Base-by-base conservation (phyloP, 2,113 vertebrate genomes). In the Limanda limanda region DNA sequence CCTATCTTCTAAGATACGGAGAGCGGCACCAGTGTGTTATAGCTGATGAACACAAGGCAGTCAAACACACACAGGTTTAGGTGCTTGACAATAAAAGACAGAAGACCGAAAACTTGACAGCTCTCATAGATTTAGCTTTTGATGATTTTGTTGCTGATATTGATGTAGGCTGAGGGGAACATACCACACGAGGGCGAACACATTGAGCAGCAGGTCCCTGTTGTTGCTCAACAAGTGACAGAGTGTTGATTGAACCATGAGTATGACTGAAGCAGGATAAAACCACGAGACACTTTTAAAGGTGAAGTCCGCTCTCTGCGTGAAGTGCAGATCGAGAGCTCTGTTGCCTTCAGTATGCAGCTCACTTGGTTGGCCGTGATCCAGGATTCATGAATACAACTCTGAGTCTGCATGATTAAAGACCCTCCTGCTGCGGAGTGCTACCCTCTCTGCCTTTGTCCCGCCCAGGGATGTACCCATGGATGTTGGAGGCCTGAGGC, bases 361-460 rank as follows among this genome's bases (percentile, higher is more conserved):
- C 5, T 20, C 24, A n/a, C 0, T 47, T 54, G 45, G 20, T 13
- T 51, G 4, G 14, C 10, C 40, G 55, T 18, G 52, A 66, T 80
- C 31, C 20, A 63, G 56, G 31, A 76, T 55, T 55, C 18, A 56
- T 62, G n/a, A 69, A n/a, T n/a, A 24, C 14, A 57, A 27, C 21
- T 56, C 18, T 11, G 9, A 25, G 48, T 63, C n/a, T 74, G 58
- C 55, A 15, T 59, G 64, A 86, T 71, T 80, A 81, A 82, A 82
- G 31, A 35, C 27, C 51, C 56, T 71, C 83, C 81, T 64, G 69
- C 61, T 42, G 63, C 31, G 23, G 4, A 63, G 55, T 13, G 37
- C 25, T 55, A 10, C 52, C 35, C 65, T 60, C 55, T 42, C 54
- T 63, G 67, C 24, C 55, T 73, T 31, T 15, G 48, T 45, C 37